Evolutionary conservation across 2,888 invertebrate species (phyloP), one percentile per base, ranked within the genome.

Genomic region (Strigamia crassipes): DNA sequence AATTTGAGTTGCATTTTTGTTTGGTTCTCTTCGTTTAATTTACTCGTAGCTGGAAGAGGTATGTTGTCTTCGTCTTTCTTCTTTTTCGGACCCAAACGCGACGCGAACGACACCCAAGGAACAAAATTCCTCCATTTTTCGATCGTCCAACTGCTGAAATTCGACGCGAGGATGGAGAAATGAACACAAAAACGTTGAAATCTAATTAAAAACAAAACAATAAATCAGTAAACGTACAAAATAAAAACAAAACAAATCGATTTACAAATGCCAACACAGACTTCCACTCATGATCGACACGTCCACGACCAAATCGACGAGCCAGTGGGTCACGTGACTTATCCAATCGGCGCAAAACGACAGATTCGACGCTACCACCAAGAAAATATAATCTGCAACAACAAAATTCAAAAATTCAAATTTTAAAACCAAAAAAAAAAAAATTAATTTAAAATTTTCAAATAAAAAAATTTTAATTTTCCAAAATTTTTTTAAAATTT

Each of bases 251-350:
- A 15, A 21, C 3, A 4, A 23, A 77, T 51, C 1, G 13, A 41
- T 79, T 79, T 79, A 79, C 79, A 79, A 41, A 38, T 79, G 79
- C 38, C 79, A 34, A 79, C 15, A 12, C 9, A 79, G 18, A 23
- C 15, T 79, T 15, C 23, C 34, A 41, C 79, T 79, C 79, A 79
- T 79, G n/a, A 38, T 13, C 8, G 41, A 79, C 18, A 79, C 79
- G 18, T 79, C 79, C 2, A 41, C n/a, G 41, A 79, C 41, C 15
- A 79, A 18, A 5, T 79, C 38, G 18, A 79, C 12, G 12, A 79
- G 41, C 79, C 79, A 79, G 4, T 18, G 23, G 41, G 41, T 34
- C 34, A 12, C 34, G 23, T 34, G 41, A 15, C 15, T 34, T 1
- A 79, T 34, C 23, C 34, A 34, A 41, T 23, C 41, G 23, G 23